Evolutionary conservation across 2,113 vertebrate genomes (phyloP).

Genomic region (Heterotilapia buettikoferi): DNA sequence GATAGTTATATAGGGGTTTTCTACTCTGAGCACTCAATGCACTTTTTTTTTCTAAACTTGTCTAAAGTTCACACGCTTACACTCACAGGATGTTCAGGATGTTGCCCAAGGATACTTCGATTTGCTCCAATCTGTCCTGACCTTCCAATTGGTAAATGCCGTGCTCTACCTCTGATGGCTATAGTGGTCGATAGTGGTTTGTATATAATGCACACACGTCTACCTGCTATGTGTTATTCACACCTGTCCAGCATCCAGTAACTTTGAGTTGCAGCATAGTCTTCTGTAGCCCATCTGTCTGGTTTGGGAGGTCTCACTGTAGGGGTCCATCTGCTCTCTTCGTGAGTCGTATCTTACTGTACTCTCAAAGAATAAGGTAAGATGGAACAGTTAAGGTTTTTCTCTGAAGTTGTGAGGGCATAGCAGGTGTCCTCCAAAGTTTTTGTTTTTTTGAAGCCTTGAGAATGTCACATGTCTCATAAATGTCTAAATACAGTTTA

Average conservation of each 20-base stretch:
- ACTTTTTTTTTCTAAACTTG: neutral
- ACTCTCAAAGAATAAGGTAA: constrained; percentile 13
- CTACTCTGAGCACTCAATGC: neutral
- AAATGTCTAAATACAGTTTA: neutral
- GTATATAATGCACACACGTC: neutral
- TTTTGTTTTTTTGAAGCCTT: neutral
- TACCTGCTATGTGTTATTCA: neutral
- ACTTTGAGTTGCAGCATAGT: neutral
- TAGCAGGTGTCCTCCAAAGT: constrained; percentile 17
- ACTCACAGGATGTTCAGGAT: neutral
- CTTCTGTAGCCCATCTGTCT: constrained; percentile 40
- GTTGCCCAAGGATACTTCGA: neutral
- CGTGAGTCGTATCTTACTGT: constrained; percentile 31
- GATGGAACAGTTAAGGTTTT: neutral
- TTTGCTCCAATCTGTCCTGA: neutral
- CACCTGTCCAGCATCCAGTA: constrained; percentile 11
- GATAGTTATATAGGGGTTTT: neutral
- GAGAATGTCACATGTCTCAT: neutral
- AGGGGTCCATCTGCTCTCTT: constrained; percentile 43
- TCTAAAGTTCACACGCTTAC: neutral
- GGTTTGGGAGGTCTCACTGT: constrained; percentile 47
- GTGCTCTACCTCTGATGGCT: neutral
- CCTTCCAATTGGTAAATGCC: neutral
- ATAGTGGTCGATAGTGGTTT: neutral
- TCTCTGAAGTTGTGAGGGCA: constrained; percentile 12